Conservation (phyloP, 2,113 vertebrate genomes). For the Coryphaenoides rupestris region DNA sequence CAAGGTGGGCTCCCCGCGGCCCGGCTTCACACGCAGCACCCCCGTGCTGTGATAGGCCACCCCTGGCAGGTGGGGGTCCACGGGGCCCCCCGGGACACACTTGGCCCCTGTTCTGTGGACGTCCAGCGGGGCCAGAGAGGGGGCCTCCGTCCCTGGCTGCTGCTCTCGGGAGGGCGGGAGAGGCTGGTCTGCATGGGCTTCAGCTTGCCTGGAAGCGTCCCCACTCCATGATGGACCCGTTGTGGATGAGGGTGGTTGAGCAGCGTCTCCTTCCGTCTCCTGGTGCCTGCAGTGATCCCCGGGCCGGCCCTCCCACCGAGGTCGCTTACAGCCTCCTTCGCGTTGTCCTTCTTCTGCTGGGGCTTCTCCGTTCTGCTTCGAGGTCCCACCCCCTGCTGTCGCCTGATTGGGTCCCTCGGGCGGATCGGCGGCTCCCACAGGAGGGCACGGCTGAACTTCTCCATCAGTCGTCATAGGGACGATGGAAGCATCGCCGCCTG, state of each 20-base stretch:
- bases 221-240: no score
- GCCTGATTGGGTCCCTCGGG: background rate
- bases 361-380: slow-evolving; percentile 35
- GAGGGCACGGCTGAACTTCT: slow-evolving; percentile 66
- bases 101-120: slow-evolving; percentile 90
- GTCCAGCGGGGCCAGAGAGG: slow-evolving; percentile 59
- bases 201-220: no score
- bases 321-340: slow-evolving; percentile 2
- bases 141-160: no score
- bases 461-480: slow-evolving; percentile 75
- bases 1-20: slow-evolving; percentile 83
- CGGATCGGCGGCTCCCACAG: slow-evolving; percentile 21
- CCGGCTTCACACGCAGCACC: slow-evolving; percentile 85
- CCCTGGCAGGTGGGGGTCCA: slow-evolving; percentile 74
- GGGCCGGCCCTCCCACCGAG: slow-evolving; percentile 19
- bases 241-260: no score
- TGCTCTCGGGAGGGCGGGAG: no score
- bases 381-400: background rate
- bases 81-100: slow-evolving; percentile 77
- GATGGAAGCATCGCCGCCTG: slow-evolving; percentile 96
- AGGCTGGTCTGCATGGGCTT: no score
- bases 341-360: slow-evolving; percentile 1
- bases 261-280: background rate
- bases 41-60: slow-evolving; percentile 79
- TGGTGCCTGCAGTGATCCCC: background rate